Conservation (phyloP, 2,113 vertebrate species). For the Alethe castanea region DNA sequence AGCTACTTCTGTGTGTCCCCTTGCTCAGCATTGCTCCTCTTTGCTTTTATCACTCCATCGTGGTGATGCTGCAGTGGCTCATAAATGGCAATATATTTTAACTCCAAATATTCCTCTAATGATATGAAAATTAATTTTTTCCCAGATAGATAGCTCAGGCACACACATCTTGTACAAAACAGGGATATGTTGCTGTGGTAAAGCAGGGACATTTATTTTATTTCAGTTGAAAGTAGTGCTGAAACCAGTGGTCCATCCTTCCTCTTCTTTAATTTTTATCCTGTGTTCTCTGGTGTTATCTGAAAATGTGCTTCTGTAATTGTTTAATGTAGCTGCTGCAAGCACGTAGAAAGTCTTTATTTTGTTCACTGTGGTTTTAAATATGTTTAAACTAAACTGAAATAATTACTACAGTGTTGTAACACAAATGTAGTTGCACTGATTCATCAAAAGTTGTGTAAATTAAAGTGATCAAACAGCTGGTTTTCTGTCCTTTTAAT, state of each 20-base stretch:
- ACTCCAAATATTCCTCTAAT: neutral
- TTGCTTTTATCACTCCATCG: neutral
- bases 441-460: neutral
- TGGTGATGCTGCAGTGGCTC: neutral
- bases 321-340: neutral
- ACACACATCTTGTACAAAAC: neutral
- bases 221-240: neutral
- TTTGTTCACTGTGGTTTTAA: neutral
- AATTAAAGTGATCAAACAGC: neutral
- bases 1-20: neutral
- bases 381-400: neutral
- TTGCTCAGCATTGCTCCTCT: neutral
- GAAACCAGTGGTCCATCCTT: neutral
- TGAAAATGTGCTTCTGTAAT: neutral
- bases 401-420: neutral
- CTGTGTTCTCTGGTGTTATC: neutral
- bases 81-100: neutral
- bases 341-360: neutral
- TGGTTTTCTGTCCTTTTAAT: neutral
- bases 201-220: neutral
- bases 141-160: neutral
- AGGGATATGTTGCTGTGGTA: neutral
- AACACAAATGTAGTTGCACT: neutral
- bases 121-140: neutral
- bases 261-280: neutral